Base-by-base conservation (phyloP, 2,888 invertebrate species). In the Drosophila cognata region DNA sequence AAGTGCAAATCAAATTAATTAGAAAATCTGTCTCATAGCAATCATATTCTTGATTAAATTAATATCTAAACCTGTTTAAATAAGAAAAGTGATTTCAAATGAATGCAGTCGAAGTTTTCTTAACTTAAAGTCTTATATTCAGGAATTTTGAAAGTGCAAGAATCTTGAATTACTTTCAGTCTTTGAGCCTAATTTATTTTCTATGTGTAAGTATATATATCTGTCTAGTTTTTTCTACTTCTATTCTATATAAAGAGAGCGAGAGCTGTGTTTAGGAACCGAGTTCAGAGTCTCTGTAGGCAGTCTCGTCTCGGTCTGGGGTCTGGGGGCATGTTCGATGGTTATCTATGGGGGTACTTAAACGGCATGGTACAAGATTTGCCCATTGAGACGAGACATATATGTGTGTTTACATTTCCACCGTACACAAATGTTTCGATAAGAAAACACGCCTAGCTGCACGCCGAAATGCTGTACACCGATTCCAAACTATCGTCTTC, bases 321-420 rank as follows among this genome's bases (percentile, higher is more conserved):
- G n/a, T 38, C 61, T 74, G 51, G 68, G 69, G 16, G 65, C 79
- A 57, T 84, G 87, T 83, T 81, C 69, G 67, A 60, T 65, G 69
- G 79, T 88, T 85, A 85, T 88, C 87, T 82, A 53, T 61, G 56
- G 31, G 57, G 43, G 64, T 41, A 81, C 75, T 76, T 73, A 70
- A 68, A 82, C 76, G 70, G 70, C 71, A 31, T 52, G 68, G 68
- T 77, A 86, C 85, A 86, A 88, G 85, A 86, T 89, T 86, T 74
- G 82, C 87, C 89, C 85, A 86, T 86, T 89, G 87, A 86, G 89
- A 65, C 71, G 80, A 65, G 62, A 89, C 81, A 86, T 68, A 71
- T 57, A 36, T 62, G 7, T 57, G 18, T 56, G 80, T 79, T 79
- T 79, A 75, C 78, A 79, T 75, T 75, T 79, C 69, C 51, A 79